Evolutionary conservation across 2,888 invertebrate species (phyloP), one percentile per base, ranked within the genome.

Genomic region (Carabus problematicus): DNA sequence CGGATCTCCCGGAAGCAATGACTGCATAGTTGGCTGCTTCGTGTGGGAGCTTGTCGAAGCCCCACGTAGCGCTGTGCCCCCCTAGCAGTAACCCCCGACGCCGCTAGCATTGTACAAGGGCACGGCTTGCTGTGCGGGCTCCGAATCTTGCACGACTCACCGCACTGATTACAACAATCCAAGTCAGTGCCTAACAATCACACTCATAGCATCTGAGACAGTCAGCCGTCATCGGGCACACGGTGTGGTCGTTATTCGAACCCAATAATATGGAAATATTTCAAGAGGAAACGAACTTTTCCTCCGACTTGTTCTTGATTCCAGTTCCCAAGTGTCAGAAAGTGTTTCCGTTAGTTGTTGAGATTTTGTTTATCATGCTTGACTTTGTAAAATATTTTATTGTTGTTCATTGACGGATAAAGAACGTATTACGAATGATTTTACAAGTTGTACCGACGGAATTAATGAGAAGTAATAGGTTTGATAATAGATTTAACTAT

Each of bases 31-130:
- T 59, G 42, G 59, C 43, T 59, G 59, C 59, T 8, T 59, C 59
- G 59, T 59, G 59, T 59, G 59, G 59, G 59, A 59, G 41, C 59
- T 11, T 7, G 3, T n/a, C n/a, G 56, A 39, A 11, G 56, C 56
- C n/a, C 56, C 12, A 56, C 40, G 56, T 29, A n/a, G 29, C 29
- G 12, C 40, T 29, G 12, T 18, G 56, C 56, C 56, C 56, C 54
- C 56, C 56, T 55, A 29, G 39, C 12, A 29, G 56, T 6, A 11
- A 56, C 56, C 40, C 40, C 56, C 39, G 56, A 16, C 52, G 19
- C 56, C 40, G 56, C 40, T 14, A 6, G 8, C 29, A 40, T 29
- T 29, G 56, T 56, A 12, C 4, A 39, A n/a, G n/a, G n/a, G n/a
- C n/a, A n/a, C n/a, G n/a, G 11, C 56, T 14, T 39, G 29, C 56